Conservation (phyloP, 2,797 vertebrate genomes). For the Falco rusticolus region DNA sequence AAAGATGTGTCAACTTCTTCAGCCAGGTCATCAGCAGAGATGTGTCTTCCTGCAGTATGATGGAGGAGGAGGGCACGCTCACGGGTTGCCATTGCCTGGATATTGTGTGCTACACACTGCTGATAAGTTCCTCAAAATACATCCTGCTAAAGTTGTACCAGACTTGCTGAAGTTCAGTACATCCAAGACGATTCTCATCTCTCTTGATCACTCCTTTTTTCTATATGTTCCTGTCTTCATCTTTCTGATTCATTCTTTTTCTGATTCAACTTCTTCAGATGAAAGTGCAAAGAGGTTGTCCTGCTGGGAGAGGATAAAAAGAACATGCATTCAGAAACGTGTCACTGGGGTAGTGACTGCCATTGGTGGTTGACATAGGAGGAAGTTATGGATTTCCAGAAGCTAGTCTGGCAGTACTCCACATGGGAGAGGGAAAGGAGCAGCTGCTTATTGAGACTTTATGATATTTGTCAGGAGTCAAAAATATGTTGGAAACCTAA, state of each 20-base stretch:
- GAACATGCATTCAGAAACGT: neutral
- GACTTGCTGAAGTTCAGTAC: neutral
- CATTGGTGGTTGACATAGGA: neutral
- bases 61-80: neutral
- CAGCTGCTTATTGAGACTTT: neutral
- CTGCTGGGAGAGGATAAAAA: neutral
- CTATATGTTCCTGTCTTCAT: neutral
- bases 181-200: neutral
- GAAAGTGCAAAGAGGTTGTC: neutral
- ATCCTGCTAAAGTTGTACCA: neutral
- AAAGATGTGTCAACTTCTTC: neutral
- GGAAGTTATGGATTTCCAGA: neutral
- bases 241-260: neutral
- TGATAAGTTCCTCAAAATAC: neutral
- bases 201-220: neutral
- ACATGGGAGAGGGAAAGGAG: neutral
- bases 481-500: neutral
- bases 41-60: neutral
- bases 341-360: neutral
- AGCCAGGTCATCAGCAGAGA: neutral
- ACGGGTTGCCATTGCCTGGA: neutral
- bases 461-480: neutral
- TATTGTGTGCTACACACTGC: neutral
- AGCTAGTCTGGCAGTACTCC: neutral
- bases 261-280: neutral